Base-by-base conservation (phyloP, 2,888 invertebrate species). In the Slavum lentiscoides region DNA sequence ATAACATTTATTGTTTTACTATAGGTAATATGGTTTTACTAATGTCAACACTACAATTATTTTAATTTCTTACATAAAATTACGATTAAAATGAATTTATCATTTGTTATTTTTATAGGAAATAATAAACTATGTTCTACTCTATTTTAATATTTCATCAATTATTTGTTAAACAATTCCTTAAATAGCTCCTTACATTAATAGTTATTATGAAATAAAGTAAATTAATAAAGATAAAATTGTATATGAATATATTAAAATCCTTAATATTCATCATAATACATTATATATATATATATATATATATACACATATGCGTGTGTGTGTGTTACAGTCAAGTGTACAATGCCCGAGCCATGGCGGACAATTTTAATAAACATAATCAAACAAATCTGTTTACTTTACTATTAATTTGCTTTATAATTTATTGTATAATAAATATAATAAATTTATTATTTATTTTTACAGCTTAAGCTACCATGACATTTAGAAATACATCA, bases 191-290 rank as follows among this genome's bases (percentile, higher is more conserved):
- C 21, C 13, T 59, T 21, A 59, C 15, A 59, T 21, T 72, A 72
- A 49, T 53, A 61, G 19, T 55, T 55, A 55, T 19, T 55, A 17
- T 17, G 19, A 19, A 17, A 55, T 74, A 17, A 64, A 55, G 17
- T 53, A 30, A 30, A 30, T 30, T 4, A 30, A 30, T 39, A 53
- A 53, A 64, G 49, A 74, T 74, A 74, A 74, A 74, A 74, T 15
- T 74, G 55, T 37, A 64, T 53, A 17, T 19, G 17, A 55, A 64
- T 74, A 23, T 19, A 30, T 30, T 30, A 30, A 30, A 30, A 30
- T 67, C 2, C 19, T 55, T 69, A 55, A 74, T 23, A 13, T 62
- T 61, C 11, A 61, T 30, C 11, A 61, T 30, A 9, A 49, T 37
- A 13, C 17, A 21, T 13, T 43, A 43, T 66, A 43, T 68, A 23